Evolutionary conservation across 2,888 invertebrate genomes (phyloP), one percentile per base, ranked within the genome.

Genomic region (Cryptocheilus praepositus): DNA sequence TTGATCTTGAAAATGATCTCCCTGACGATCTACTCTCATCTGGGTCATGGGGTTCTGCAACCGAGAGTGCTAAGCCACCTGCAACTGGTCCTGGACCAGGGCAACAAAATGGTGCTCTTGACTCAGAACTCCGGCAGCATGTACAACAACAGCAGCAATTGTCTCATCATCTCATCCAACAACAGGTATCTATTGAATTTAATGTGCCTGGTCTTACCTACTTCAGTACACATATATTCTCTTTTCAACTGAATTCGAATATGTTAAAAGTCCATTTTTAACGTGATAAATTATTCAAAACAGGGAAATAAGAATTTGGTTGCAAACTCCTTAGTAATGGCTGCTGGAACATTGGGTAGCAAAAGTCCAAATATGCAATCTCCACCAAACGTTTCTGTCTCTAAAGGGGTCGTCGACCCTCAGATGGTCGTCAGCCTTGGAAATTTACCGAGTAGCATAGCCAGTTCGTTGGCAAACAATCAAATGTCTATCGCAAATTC

Each of bases 1-100:
- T 95, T 89, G 95, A 95, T 90, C 92, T 97, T 89, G 97, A 97
- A 90, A 96, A 96, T 90, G 95, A 96, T 89, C 92, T 97, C 82
- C 97, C 97, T 54, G 96, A 97, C 90, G 97, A 97, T 89, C 91
- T 97, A 79, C 94, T 96, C 89, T 92, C 92, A 62, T 92, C 93
- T 66, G 92, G 93, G 78, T 93, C 93, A 81, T 95, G 95, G 95
- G 93, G 93, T 71, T 89, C 91, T 64, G 86, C 89, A 36, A 88
- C 89, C 44, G 94, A 94, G 70, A 91, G 92, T 66, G 92, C 92
- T 71, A 95, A 95, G 89, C 95, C 95, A 75, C 94, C 95, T 25
- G 95, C 94, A 22, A 95, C 95, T 83, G 95, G 95, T 28, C 95
- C 95, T 8, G 95, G 95, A 25, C 95, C 95, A 62, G 95, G 95